Evolutionary conservation across 1,140 invertebrate species (phyloP), one percentile per base, ranked within the genome.

Genomic region (Oscheius sp.): DNA sequence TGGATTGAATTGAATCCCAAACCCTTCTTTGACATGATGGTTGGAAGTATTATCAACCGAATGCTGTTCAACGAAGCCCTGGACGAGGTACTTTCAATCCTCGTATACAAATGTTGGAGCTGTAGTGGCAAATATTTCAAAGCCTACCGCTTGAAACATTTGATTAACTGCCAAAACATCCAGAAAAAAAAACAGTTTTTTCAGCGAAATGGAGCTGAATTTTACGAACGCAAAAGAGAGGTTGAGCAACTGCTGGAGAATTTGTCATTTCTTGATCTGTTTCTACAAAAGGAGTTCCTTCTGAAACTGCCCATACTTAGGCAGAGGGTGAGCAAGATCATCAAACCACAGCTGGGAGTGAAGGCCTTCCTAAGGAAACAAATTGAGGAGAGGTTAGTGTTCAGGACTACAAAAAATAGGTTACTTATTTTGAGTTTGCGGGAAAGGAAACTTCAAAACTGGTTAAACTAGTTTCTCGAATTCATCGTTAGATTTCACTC

Each of bases 11-110:
- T 31, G 31, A 18, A 38, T 10, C 20, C 49, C n/a, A 10, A 42
- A 26, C 28, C 52, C 10, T 26, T 75, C 7, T 59, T 75, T 20
- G 59, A 75, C n/a, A 18, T 74, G 1, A 46, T 65, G 1, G 59
- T 74, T 29, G 61, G 52, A 32, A 74, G 35, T 23, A 70, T 75
- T 31, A 75, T 75, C 34, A 75, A 75, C 52, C 34, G 46, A n/a
- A 55, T 75, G n/a, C 42, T 75, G 1, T 55, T 62, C 62, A 31
- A 28, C 1, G 63, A 75, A 15, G 29, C 35, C 18, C 52, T 73
- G 1, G 71, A 73, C 28, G 71, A 74, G 28, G 71, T 71, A 35
- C 13, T n/a, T n/a, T n/a, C n/a, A n/a, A n/a, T n/a, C n/a, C n/a
- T n/a, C n/a, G n/a, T n/a, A n/a, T n/a, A n/a, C n/a, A n/a, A n/a